Evolutionary conservation across 2,113 vertebrate species (phyloP).

Genomic region (Phalacrocorax brasilianus): DNA sequence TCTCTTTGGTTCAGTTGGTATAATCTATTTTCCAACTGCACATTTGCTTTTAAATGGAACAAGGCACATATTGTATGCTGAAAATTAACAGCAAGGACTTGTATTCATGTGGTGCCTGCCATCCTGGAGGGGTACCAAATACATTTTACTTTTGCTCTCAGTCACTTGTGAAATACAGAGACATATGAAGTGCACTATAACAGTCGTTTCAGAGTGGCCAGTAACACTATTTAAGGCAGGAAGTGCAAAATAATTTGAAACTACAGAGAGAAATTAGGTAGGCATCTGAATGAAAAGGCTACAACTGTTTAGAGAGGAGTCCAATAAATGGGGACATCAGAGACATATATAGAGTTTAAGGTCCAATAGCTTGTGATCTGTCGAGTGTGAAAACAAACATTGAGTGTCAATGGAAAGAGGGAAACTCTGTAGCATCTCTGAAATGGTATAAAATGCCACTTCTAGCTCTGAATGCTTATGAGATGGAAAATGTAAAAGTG

Average conservation of each 20-base stretch:
- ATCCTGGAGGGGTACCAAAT: not conserved
- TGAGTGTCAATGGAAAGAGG: not conserved
- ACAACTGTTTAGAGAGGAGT: not conserved
- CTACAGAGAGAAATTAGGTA: not conserved
- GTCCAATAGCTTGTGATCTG: not conserved
- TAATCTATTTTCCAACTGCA: not conserved
- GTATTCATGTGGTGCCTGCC: not conserved
- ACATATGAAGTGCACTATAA: rapidly evolving
- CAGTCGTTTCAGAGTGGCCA: not conserved
- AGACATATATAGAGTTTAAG: not conserved
- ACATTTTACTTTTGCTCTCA: not conserved
- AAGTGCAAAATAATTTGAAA: not conserved
- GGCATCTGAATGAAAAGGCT: not conserved
- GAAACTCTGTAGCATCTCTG: not conserved
- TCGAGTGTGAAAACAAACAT: not conserved
- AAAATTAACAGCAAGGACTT: not conserved
- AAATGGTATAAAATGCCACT: not conserved
- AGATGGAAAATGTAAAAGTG: not conserved
- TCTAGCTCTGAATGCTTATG: not conserved
- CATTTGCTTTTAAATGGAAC: not conserved
- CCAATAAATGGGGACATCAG: not conserved
- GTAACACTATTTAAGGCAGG: not conserved
- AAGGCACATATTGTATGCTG: not conserved
- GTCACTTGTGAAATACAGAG: not conserved
- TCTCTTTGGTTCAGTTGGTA: not conserved